Base-by-base conservation (phyloP, 1,140 invertebrate genomes). In the Brachionus paranguensis region DNA sequence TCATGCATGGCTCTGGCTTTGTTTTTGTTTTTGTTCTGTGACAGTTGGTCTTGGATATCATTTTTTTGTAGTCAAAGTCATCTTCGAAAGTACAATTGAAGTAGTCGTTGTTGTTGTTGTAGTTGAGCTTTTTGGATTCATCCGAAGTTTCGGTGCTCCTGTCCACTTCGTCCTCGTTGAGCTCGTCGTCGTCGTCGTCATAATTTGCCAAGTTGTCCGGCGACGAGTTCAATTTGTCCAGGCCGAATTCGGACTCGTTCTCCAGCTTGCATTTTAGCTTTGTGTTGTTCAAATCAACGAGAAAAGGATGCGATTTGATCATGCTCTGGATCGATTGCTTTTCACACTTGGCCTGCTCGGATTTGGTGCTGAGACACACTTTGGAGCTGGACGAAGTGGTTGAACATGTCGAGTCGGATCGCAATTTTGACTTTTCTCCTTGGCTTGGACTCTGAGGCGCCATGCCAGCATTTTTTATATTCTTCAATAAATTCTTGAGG, bases 241-340 rank as follows among this genome's bases (percentile, higher is more conserved):
- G 33, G 11, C 37, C 37, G 5, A 72, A 20, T 17, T 72, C n/a
- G 4, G 68, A 72, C 12, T 72, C 68, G 17, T 43, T 72, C 0
- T 72, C 68, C 2, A 41, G 17, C 41, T 72, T 72, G 17, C 2
- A 8, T 4, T 72, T 72, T 45, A n/a, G 37, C 50, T 76, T 76
- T 2, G 72, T 50, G 6, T 12, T 24, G 43, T 76, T 76, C 20
- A 76, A 50, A 50, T 76, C 72, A 11, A 76, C 27, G 0, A 76
- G 27, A 50, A 76, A 37, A 12, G 72, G 72, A 53, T 76, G 72
- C 1, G 72, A 50, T 50, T 50, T 76, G 7, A 76, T 76, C 72
- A 76, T 76, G 72, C 47, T 76, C 43, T 76, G 72, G 29, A 76
- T 76, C 2, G 72, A 76, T 12, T 76, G 24, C 43, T 76, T 76